phyloP scores from a whole-genome alignment of 2,797 vertebrate genomes.

The Platyrinchus mystaceus region DNA sequence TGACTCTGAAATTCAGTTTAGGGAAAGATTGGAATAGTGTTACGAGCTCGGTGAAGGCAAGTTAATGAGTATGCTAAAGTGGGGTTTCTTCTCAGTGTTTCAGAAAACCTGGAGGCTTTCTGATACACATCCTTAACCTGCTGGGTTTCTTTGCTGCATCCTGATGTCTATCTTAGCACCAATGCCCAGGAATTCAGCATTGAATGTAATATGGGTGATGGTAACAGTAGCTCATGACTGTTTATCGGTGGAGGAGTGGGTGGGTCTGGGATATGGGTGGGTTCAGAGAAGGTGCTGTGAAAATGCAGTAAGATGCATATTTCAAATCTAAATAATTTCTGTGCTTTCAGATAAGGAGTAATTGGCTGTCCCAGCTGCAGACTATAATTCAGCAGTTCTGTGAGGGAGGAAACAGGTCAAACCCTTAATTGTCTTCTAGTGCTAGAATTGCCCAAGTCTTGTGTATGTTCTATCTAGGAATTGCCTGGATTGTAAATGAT shows the following conservation, averaged over 20 bases:
- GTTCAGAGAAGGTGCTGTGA: background rate
- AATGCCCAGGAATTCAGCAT: background rate
- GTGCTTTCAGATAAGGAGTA: background rate
- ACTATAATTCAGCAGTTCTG: background rate
- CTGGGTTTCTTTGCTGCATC: background rate
- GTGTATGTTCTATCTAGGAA: background rate
- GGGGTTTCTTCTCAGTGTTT: background rate
- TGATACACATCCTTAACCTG: accelerated
- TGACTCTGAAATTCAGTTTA: background rate
- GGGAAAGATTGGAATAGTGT: background rate
- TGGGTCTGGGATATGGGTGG: background rate
- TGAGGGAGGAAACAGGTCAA: background rate
- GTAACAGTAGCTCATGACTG: background rate
- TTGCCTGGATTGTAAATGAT: background rate
- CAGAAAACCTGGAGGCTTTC: background rate
- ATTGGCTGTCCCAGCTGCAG: background rate
- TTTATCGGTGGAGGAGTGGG: background rate
- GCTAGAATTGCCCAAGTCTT: background rate
- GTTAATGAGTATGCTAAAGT: background rate
- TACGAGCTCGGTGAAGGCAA: background rate
- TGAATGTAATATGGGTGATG: background rate
- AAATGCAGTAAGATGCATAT: background rate
- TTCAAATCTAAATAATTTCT: background rate
- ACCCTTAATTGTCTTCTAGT: background rate
- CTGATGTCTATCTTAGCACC: background rate